phyloP scores from a whole-genome alignment of 2,888 invertebrate species.

The Allacma fusca region DNA sequence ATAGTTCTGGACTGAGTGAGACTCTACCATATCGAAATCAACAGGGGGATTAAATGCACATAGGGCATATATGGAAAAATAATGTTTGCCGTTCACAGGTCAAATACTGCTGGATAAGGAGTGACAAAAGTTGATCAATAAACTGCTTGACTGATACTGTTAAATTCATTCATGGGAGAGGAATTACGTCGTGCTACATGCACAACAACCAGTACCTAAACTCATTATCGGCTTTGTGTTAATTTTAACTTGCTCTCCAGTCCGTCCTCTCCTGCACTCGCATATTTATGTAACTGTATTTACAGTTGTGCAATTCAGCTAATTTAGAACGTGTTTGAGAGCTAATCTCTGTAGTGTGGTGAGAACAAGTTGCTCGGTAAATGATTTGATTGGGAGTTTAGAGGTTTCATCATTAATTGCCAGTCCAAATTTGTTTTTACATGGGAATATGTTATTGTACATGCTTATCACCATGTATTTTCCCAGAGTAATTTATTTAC shows the following conservation, averaged over 20 bases:
- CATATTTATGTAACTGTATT: no score
- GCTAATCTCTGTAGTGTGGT: no score
- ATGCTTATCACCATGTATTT: not conserved
- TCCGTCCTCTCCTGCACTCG: not conserved
- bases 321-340: no score
- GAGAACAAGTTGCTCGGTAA: no score
- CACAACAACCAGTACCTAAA: not conserved
- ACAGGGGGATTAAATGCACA: not conserved
- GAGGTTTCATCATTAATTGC: no score
- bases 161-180: not conserved
- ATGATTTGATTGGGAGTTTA: no score
- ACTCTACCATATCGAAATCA: not conserved
- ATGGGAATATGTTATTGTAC: no score
- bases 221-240: not conserved
- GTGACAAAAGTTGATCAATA: conserved; percentile 16
- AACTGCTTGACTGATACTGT: conserved; percentile 16
- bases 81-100: conserved; percentile 4
- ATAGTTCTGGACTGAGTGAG: not conserved
- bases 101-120: conserved; percentile 9
- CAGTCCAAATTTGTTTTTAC: no score
- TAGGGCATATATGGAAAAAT: not conserved
- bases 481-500: not conserved
- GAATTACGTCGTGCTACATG: conserved; percentile 1
- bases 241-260: no score
- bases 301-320: no score